These are phyloP conservation scores for Podarcis lilfordi DNA, from an alignment of 2,797 vertebrate species.

Conservation along the genomic window DNA sequence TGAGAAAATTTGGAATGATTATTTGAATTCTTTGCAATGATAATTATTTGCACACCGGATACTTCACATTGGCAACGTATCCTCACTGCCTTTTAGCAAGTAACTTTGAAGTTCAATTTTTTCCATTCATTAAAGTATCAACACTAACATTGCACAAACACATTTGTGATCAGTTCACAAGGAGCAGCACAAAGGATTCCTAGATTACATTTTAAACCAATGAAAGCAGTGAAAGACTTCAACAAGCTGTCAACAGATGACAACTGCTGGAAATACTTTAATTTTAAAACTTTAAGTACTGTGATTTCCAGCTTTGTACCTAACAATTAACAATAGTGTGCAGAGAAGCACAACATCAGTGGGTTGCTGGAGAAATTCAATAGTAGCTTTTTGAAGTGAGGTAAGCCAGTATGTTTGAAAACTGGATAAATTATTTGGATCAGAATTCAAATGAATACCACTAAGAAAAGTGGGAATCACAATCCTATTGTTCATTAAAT, in stretches of 20 bases:
- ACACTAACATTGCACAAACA: no score
- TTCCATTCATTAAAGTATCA: constrained; percentile 5
- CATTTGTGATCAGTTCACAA: accelerated
- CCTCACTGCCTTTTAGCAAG: neutral
- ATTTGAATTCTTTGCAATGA: neutral
- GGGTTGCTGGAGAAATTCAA: neutral
- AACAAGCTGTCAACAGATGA: constrained; percentile 17
- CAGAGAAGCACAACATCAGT: neutral
- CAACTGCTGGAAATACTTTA: neutral
- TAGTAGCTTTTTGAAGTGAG: neutral
- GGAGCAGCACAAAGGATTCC: constrained; percentile 10
- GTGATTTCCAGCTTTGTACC: constrained; percentile 23
- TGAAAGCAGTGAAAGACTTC: neutral
- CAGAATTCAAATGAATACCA: constrained; percentile 22
- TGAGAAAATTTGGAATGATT: neutral
- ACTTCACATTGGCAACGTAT: neutral
- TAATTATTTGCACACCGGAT: neutral
- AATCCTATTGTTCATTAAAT: constrained; percentile 47
- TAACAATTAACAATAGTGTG: neutral
- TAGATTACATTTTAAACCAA: neutral
- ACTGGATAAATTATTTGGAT: constrained; percentile 22
- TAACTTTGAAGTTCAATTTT: neutral
- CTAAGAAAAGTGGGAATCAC: constrained; percentile 30
- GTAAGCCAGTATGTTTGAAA: neutral
- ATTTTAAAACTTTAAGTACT: constrained; percentile 18